Percentiles rank a stretch among this genome's conserved stretches.
Conservation (phyloP, 2,888 invertebrate species). For the Hypolimnas misippus region DNA sequence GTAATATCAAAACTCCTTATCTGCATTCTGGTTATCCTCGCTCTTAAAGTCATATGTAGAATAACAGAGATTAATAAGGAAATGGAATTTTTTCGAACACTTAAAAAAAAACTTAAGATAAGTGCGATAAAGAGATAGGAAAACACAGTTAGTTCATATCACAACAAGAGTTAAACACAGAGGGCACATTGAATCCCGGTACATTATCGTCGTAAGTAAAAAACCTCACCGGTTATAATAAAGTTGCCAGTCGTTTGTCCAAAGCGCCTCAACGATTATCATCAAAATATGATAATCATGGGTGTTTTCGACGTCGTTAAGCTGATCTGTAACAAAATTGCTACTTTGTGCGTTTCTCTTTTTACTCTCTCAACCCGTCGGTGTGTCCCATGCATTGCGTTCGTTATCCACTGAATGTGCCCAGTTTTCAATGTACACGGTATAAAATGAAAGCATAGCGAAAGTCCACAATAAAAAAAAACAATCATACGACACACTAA, state of each 20-base stretch:
- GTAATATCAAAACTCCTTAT: constrained; percentile 11
- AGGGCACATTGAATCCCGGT: constrained; percentile 70
- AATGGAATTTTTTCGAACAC: neutral
- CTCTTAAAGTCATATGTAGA: constrained; percentile 8
- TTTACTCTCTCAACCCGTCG: constrained; percentile 61
- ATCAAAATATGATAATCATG: constrained; percentile 84
- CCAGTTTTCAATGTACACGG: constrained; percentile 52
- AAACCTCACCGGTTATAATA: constrained; percentile 77
- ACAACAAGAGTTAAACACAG: constrained; percentile 52
- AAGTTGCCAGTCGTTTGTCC: constrained; percentile 78
- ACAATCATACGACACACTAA: constrained; percentile 55
- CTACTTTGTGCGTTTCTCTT: constrained; percentile 79
- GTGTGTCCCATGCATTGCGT: constrained; percentile 72
- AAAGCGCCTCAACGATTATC: constrained; percentile 80
- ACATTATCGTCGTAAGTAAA: constrained; percentile 58
- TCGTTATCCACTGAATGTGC: constrained; percentile 55
- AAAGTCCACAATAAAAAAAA: constrained; percentile 47
- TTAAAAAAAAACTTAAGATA: constrained; percentile 3
- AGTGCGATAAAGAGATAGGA: constrained; percentile 39
- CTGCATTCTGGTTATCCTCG: constrained; percentile 19
- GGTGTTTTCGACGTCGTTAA: constrained; percentile 84
- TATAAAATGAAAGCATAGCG: constrained; percentile 44
- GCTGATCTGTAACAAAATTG: constrained; percentile 83
- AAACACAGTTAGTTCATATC: constrained; percentile 43
- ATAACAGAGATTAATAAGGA: constrained; percentile 14